Conservation (phyloP, 2,113 vertebrate genomes). For the Chroicocephalus ridibundus region DNA sequence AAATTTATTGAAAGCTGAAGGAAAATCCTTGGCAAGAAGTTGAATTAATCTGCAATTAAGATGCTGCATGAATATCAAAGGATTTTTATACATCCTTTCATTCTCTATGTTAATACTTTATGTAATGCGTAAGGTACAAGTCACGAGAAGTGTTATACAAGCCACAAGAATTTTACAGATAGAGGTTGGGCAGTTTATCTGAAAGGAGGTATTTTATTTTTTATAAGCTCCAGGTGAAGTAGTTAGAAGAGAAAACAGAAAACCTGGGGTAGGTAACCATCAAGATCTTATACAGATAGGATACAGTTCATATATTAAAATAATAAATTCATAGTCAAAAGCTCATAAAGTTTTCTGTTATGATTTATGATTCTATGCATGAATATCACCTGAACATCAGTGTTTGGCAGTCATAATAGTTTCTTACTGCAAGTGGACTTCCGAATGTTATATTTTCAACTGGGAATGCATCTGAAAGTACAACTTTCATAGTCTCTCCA, state of each 20-base stretch:
- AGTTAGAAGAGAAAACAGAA: background rate
- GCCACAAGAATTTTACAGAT: background rate
- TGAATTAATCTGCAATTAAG: background rate
- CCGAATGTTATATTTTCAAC: background rate
- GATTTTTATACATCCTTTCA: background rate
- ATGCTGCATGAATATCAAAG: background rate
- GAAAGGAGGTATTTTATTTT: background rate
- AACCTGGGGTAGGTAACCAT: background rate
- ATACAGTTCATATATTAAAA: background rate
- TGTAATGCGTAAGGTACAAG: background rate
- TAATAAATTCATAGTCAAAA: background rate
- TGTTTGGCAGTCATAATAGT: background rate
- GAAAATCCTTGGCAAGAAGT: background rate
- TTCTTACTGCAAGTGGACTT: background rate
- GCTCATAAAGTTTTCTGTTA: background rate
- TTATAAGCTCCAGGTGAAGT: background rate
- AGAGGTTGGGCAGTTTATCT: rapidly evolving
- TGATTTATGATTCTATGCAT: background rate
- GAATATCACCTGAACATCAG: background rate
- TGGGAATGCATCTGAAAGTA: background rate
- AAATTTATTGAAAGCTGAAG: background rate
- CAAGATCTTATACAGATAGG: background rate
- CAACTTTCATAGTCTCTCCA: background rate
- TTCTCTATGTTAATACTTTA: background rate
- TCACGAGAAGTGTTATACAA: background rate